Evolutionary conservation across 2,113 vertebrate species (phyloP).

Genomic region (Misgurnus anguillicaudatus): DNA sequence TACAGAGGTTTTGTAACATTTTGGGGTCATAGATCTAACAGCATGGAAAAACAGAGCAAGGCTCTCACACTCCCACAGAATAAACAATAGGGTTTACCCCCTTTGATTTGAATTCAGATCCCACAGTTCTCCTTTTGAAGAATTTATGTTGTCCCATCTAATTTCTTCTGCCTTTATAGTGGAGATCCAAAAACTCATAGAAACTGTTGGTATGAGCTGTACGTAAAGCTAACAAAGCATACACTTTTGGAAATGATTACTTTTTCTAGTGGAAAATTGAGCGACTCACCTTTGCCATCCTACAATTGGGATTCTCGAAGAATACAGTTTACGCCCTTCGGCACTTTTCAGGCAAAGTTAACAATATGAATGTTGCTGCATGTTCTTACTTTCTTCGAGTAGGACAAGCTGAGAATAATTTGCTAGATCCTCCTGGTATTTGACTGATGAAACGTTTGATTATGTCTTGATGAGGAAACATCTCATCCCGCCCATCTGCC

Average conservation of each 20-base stretch:
- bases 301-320: slow-evolving; percentile 1
- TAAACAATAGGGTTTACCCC: slow-evolving; percentile 14
- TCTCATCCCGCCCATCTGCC: slow-evolving; percentile 44
- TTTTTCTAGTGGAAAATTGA: slow-evolving; percentile 30
- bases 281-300: slow-evolving; percentile 1
- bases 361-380: slow-evolving; percentile 22
- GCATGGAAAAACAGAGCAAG: slow-evolving; percentile 15
- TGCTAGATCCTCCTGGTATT: slow-evolving; percentile 73
- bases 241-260: slow-evolving; percentile 29
- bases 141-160: slow-evolving; percentile 15
- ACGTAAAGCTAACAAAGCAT: neutral
- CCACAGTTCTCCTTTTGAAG: slow-evolving; percentile 1
- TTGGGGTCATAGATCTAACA: slow-evolving; percentile 25
- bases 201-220: neutral
- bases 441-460: slow-evolving; percentile 73
- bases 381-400: neutral
- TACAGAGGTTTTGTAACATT: slow-evolving; percentile 17
- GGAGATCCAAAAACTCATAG: slow-evolving; percentile 6
- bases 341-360: slow-evolving; percentile 1
- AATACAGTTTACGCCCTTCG: slow-evolving; percentile 1
- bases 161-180: slow-evolving; percentile 15
- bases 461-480: slow-evolving; percentile 79
- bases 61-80: neutral
- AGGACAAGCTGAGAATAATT: slow-evolving; percentile 74
- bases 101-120: slow-evolving; percentile 23